Evolutionary conservation across 1,140 invertebrate genomes (phyloP).

Genomic region (Panagrolaimus sp.): DNA sequence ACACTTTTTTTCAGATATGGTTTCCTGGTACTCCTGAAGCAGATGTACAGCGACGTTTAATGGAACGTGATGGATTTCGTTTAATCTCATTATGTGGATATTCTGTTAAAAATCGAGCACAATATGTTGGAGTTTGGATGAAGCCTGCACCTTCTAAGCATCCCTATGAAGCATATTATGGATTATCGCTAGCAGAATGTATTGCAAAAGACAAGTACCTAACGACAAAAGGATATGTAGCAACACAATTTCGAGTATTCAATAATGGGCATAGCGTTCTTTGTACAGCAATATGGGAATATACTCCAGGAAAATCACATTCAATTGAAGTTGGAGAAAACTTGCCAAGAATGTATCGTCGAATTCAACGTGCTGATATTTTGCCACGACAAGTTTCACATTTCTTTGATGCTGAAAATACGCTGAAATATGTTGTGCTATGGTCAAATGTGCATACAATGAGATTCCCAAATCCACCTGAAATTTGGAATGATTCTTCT

Average conservation of each 20-base stretch:
- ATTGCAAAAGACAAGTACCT: slow-evolving; percentile 44
- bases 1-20: slow-evolving; percentile 49
- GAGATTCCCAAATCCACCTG: slow-evolving; percentile 50
- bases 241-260: slow-evolving; percentile 53
- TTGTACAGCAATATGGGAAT: slow-evolving; percentile 56
- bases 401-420: slow-evolving; percentile 33
- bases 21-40: slow-evolving; percentile 53
- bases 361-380: neutral
- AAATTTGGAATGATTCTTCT: slow-evolving; percentile 47
- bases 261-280: slow-evolving; percentile 49
- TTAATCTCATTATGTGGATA: slow-evolving; percentile 51
- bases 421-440: slow-evolving; percentile 48
- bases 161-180: slow-evolving; percentile 57
- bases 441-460: slow-evolving; percentile 52
- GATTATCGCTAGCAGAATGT: slow-evolving; percentile 48
- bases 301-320: slow-evolving; percentile 43
- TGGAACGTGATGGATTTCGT: slow-evolving; percentile 50
- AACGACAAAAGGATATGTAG: slow-evolving; percentile 47
- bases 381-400: slow-evolving; percentile 56
- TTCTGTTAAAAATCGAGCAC: slow-evolving; percentile 35
- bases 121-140: slow-evolving; percentile 55
- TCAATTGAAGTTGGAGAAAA: slow-evolving; percentile 48
- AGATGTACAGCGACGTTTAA: slow-evolving; percentile 42
- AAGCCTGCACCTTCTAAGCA: slow-evolving; percentile 36
- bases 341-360: slow-evolving; percentile 38